A percentile compares a stretch with the other conserved stretches of the same genome.
These are phyloP conservation scores for Drosophila ogumai DNA, from an alignment of 1,140 invertebrate genomes.

Conservation along the genomic window DNA sequence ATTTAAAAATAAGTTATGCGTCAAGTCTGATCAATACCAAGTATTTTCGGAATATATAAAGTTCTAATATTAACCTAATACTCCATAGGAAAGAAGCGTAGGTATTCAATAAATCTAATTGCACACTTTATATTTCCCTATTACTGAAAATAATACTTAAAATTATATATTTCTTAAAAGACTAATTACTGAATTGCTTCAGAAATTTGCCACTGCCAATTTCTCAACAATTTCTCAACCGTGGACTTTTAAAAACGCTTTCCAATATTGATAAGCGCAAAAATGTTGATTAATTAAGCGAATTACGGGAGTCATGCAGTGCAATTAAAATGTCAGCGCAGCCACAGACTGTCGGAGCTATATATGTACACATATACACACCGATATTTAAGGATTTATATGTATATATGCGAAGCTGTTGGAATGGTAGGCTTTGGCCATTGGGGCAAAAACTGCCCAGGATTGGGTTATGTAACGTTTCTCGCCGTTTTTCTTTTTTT, in stretches of 20 bases:
- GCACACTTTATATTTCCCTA: neutral
- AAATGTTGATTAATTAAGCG: slow-evolving; percentile 80
- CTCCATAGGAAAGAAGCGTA: neutral
- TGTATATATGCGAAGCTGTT: neutral
- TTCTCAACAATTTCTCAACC: slow-evolving; percentile 12
- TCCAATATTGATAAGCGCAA: slow-evolving; percentile 46
- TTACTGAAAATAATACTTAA: neutral
- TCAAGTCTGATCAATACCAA: neutral
- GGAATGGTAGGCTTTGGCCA: slow-evolving; percentile 24
- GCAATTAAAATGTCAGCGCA: slow-evolving; percentile 81
- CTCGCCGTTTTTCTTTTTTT: slow-evolving; percentile 3
- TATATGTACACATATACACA: neutral
- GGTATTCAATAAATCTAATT: neutral
- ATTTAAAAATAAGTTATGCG: neutral
- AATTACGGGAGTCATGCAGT: slow-evolving; percentile 79
- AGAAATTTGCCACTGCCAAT: neutral
- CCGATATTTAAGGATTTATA: slow-evolving; percentile 16
- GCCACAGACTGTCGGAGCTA: slow-evolving; percentile 35
- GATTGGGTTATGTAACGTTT: slow-evolving; percentile 51
- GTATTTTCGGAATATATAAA: neutral
- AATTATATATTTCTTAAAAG: neutral
- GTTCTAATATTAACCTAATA: no score
- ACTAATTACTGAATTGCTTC: slow-evolving; percentile 12
- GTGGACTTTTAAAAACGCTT: slow-evolving; percentile 26
- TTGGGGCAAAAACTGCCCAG: slow-evolving; percentile 20